These are phyloP conservation scores for Parnassius smintheus DNA, from an alignment of 2,888 invertebrate genomes.

Conservation along the genomic window DNA sequence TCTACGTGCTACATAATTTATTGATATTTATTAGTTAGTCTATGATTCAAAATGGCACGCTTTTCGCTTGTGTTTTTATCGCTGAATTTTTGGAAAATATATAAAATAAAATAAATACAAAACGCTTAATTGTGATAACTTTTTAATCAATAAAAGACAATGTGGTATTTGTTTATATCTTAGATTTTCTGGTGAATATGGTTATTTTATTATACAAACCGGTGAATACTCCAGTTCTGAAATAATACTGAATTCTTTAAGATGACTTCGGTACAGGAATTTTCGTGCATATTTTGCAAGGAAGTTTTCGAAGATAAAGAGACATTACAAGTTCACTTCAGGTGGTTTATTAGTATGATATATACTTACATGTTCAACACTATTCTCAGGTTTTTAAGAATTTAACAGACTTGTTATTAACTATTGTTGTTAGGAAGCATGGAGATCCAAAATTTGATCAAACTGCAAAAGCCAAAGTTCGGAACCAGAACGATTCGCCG, in stretches of 20 bases:
- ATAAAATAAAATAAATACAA: neutral
- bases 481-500: slow-evolving; percentile 44
- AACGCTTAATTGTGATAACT: neutral
- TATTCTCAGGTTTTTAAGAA: too few relatives aligned
- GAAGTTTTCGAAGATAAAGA: slow-evolving; percentile 79
- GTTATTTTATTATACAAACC: neutral
- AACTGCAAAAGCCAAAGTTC: slow-evolving; percentile 51
- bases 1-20: too few relatives aligned
- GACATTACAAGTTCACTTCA: slow-evolving; percentile 82
- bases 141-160: neutral
- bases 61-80: slow-evolving; percentile 16
- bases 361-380: too few relatives aligned
- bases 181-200: slow-evolving; percentile 7
- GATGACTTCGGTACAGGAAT: slow-evolving; percentile 61
- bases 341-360: slow-evolving; percentile 50
- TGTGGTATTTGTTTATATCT: neutral
- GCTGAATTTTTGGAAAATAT: neutral
- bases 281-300: slow-evolving; percentile 81
- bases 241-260: slow-evolving; percentile 25
- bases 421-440: slow-evolving; percentile 75
- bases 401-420: slow-evolving; percentile 12
- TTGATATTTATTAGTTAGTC: neutral
- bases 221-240: slow-evolving; percentile 1
- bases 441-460: slow-evolving; percentile 82
- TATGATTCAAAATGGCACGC: slow-evolving; percentile 18